A percentile compares a stretch with the other conserved stretches of the same genome.
These are phyloP conservation scores for Anseranas semipalmata DNA, from an alignment of 2,113 vertebrate species.

Conservation along the genomic window DNA sequence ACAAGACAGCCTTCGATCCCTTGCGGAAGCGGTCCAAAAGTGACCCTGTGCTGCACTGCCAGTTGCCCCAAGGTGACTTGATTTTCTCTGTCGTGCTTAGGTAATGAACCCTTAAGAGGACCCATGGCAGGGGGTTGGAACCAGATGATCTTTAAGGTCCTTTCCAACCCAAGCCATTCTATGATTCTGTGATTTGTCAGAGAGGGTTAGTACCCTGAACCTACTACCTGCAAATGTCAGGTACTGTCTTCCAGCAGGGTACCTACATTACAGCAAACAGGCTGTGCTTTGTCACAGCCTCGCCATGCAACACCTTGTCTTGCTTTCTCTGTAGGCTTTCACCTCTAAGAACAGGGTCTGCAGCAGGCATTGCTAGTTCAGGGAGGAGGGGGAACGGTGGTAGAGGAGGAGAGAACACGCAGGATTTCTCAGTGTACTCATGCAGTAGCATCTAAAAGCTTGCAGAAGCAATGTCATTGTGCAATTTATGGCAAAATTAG, in stretches of 20 bases:
- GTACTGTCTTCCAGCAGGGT: not conserved
- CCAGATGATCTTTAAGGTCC: too few relatives aligned
- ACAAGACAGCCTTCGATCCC: not conserved
- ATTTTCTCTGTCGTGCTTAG: not conserved
- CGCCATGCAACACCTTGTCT: not conserved
- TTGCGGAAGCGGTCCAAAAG: conserved; percentile 76
- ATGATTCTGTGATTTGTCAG: too few relatives aligned
- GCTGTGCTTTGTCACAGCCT: not conserved
- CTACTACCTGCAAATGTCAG: not conserved
- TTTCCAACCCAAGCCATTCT: too few relatives aligned
- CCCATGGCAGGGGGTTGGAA: too few relatives aligned
- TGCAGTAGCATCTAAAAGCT: not conserved
- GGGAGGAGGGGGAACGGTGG: not conserved
- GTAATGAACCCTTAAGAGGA: not conserved
- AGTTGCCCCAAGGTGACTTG: conserved; percentile 75
- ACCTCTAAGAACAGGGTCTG: not conserved
- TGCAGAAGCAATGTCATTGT: not conserved
- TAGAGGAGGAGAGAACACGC: not conserved
- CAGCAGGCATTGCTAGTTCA: not conserved
- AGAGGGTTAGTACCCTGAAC: not conserved
- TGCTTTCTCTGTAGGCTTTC: not conserved
- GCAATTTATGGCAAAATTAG: not conserved
- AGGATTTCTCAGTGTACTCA: not conserved
- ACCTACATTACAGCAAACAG: too few relatives aligned
- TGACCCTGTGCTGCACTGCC: conserved; percentile 76